A percentile compares a stretch with the other conserved stretches of the same genome.
phyloP scores from a whole-genome alignment of 1,140 invertebrate genomes.

The Euborellia annulipes region DNA sequence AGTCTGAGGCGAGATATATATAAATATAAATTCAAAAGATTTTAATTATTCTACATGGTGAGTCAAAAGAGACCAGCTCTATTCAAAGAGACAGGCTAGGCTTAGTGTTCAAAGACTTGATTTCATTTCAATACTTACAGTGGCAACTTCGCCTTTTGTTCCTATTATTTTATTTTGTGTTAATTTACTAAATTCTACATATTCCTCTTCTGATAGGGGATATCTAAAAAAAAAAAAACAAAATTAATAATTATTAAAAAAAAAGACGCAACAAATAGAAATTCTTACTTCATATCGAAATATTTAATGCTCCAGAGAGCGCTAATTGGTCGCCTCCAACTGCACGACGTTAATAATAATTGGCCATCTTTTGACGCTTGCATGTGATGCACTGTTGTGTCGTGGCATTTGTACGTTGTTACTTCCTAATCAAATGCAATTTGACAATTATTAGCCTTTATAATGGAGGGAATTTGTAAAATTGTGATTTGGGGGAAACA shows the following conservation, averaged over 20 bases:
- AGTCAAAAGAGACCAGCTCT: no score
- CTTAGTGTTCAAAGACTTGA: no score
- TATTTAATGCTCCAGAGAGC: conserved; percentile 67
- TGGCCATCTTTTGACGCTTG: conserved; percentile 54
- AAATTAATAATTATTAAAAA: not conserved
- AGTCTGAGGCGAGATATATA: no score
- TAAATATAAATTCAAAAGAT: no score
- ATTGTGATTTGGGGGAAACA: no score
- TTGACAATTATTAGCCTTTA: not conserved
- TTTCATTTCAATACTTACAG: no score
- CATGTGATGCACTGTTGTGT: conserved; percentile 66
- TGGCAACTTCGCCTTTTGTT: conserved; percentile 58
- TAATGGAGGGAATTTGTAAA: no score
- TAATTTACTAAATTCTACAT: conserved; percentile 83
- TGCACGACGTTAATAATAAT: conserved; percentile 69
- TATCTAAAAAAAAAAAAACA: conserved; percentile 28
- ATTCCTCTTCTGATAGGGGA: conserved; percentile 65
- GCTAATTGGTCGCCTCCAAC: conserved; percentile 67
- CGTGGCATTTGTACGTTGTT: conserved; percentile 60
- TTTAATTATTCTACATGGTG: no score
- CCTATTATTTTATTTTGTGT: conserved; percentile 71
- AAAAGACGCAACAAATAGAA: not conserved
- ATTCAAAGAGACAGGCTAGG: no score
- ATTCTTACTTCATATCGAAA: conserved; percentile 47
- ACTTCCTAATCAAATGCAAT: conserved; percentile 37